These are phyloP conservation scores for Brachypalpus laphriformis DNA, from an alignment of 2,888 invertebrate species.

Conservation along the genomic window DNA sequence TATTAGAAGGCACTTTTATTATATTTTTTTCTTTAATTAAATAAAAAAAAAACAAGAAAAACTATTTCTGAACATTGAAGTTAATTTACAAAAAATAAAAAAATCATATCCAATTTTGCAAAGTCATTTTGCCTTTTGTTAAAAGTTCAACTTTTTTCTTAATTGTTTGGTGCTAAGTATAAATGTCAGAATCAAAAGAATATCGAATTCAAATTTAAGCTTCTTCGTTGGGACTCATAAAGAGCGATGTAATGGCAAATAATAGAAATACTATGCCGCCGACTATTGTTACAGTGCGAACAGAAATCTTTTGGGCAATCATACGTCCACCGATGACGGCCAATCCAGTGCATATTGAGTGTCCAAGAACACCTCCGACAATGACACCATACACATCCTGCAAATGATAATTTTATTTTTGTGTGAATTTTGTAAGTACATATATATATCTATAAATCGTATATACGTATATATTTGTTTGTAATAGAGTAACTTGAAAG, in stretches of 20 bases:
- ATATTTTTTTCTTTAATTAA: neutral
- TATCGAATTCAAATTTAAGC: conserved; percentile 13
- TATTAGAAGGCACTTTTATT: conserved; percentile 41
- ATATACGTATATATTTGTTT: too few species aligned
- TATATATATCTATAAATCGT: too few species aligned
- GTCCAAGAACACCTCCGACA: conserved; percentile 96
- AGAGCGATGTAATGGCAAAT: conserved; percentile 95
- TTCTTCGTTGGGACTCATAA: conserved; percentile 89
- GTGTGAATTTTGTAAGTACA: neutral
- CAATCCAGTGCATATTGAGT: conserved; percentile 97
- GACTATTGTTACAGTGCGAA: conserved; percentile 97
- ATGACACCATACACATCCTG: conserved; percentile 95
- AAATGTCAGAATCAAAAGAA: conserved; percentile 1
- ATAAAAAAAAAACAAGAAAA: neutral
- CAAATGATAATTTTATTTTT: conserved; percentile 76
- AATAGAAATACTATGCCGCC: conserved; percentile 97
- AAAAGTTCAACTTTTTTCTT: neutral
- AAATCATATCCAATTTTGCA: conserved; percentile 42
- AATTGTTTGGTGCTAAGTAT: conserved; percentile 5
- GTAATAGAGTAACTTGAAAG: too few species aligned
- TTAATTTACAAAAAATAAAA: neutral
- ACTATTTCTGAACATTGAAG: too few species aligned
- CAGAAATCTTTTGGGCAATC: conserved; percentile 98
- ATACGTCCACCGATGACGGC: conserved; percentile 98
- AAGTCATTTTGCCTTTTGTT: conserved; percentile 30